phyloP scores from a whole-genome alignment of 1,140 invertebrate species.

The Drosophila malerkotliana region DNA sequence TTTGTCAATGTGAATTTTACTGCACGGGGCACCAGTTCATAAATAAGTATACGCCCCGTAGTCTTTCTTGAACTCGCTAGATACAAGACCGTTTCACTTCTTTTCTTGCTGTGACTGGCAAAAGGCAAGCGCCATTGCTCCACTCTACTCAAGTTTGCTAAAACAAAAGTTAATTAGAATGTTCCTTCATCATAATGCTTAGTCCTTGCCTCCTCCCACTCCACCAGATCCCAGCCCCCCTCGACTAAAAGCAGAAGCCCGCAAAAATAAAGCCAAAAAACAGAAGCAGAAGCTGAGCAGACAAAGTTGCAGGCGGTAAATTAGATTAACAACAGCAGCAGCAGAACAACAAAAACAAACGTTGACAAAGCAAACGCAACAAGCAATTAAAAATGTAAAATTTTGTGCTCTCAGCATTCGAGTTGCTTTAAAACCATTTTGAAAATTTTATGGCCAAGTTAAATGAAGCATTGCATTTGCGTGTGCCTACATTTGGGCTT shows the following conservation, averaged over 20 bases:
- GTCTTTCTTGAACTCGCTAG: slow-evolving; percentile 60
- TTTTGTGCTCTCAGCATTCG: slow-evolving; percentile 34
- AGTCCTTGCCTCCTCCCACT: slow-evolving; percentile 23
- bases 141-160: slow-evolving; percentile 68
- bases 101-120: slow-evolving; percentile 45
- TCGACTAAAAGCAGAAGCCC: slow-evolving; percentile 23
- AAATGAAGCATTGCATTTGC: slow-evolving; percentile 59
- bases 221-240: not conserved
- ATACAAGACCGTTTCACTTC: slow-evolving; percentile 43
- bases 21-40: slow-evolving; percentile 71
- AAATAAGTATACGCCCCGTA: slow-evolving; percentile 61
- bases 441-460: slow-evolving; percentile 51
- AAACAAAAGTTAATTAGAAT: slow-evolving; percentile 82
- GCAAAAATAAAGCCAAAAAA: slow-evolving; percentile 28
- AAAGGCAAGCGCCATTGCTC: slow-evolving; percentile 51
- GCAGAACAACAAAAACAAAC: slow-evolving; percentile 48
- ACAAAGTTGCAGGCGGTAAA: slow-evolving; percentile 81
- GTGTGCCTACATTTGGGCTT: no score
- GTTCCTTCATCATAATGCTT: slow-evolving; percentile 72
- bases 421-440: slow-evolving; percentile 45
- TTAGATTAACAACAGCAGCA: slow-evolving; percentile 75
- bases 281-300: slow-evolving; percentile 39
- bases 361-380: slow-evolving; percentile 74
- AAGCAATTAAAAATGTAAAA: slow-evolving; percentile 81
- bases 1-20: slow-evolving; percentile 73